Base-by-base conservation (phyloP, 2,113 vertebrate species). In the Brachyhypopomus occidentalis region DNA sequence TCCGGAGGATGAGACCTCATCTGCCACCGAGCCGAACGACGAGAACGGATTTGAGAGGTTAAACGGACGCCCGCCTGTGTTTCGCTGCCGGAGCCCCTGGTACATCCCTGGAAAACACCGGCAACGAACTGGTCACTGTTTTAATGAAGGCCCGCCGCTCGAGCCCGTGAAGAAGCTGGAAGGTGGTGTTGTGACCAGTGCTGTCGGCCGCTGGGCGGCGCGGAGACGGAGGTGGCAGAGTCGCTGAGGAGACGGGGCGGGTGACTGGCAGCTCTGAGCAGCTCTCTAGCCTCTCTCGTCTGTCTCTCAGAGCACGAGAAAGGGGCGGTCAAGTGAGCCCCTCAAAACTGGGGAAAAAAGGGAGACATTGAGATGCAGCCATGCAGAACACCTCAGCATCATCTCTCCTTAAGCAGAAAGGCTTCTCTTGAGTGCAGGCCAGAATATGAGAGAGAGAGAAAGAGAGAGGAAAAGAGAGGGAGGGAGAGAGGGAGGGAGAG, bases 251-350 rank as follows among this genome's bases (percentile, higher is more conserved):
- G 78, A 83, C 62, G 14, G 23, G 73, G 25, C 2, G 23, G 79
- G 80, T 91, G 89, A 93, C 82, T 89, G 91, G 89, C 90, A 90
- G 89, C 84, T 85, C 86, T 85, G 90, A 93, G 89, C 82, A 90
- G 90, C 92, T 91, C 91, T 92, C 89, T 86, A 88, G 84, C 77
- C 83, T 90, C 89, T 92, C 89, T 89, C 88, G 88, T 86, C 79
- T 71, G 19, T 87, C 85, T 86, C 69, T 82, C 87, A 78, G 83
- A 90, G 88, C 89, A 91, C 78, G 77, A 92, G 89, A 91, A 90
- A 89, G 81, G 89, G 88, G 90, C 88, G 91, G 91, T 93, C 93
- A 93, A 93, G 92, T 92, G 90, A 80, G 52, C 84, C 89, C 90
- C 89, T 89, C 89, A 92, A 89, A 91, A 86, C 88, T 89, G 90